Evolutionary conservation across 2,113 vertebrate genomes (phyloP), one percentile per base, ranked within the genome.

Genomic region (Calyptommatus sinebrachiatus): DNA sequence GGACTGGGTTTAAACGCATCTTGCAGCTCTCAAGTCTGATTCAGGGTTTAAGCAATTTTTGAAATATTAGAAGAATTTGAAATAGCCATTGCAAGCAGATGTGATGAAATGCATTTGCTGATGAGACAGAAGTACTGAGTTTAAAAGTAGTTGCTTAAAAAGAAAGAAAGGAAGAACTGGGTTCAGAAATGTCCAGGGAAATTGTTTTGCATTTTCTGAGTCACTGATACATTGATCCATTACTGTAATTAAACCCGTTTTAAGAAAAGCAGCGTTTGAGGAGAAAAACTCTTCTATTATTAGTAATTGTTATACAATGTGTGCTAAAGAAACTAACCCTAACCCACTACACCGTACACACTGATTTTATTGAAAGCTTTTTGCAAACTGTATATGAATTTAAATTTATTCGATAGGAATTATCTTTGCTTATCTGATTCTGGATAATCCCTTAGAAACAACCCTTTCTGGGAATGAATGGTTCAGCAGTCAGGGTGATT

Each of bases 401-500:
- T 72, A 77, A 61, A 76, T 86, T 89, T 78, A 85, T 84, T 71
- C 81, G 63, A 66, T 83, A 68, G 84, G 82, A 88, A 89, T 83
- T 50, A 66, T 61, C 46, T 69, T 81, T 74, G 77, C 66, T 82
- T 82, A 65, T 77, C 72, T 70, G 72, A 69, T 80, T 72, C 73
- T 88, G 82, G 80, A 71, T 85, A 89, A 84, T 83, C 85, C 71
- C 82, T 72, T 72, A 50, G 46, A 81, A 78, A 2, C 83, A 28
- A 28, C 71, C 31, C 21, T 73, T 84, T 50, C 68, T 63, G 76
- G 83, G 73, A 4, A 0, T 60, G 31, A 50, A 50, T 84, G 75
- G 80, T 86, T 88, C 78, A 82, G 68, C 24, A 77, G 83, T 78
- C 80, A 86, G 50, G 1, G 0, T 80, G 85, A 79, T 86, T 90